These are phyloP conservation scores for Hippocampus comes DNA, from an alignment of 2,113 vertebrate species.

Conservation along the genomic window DNA sequence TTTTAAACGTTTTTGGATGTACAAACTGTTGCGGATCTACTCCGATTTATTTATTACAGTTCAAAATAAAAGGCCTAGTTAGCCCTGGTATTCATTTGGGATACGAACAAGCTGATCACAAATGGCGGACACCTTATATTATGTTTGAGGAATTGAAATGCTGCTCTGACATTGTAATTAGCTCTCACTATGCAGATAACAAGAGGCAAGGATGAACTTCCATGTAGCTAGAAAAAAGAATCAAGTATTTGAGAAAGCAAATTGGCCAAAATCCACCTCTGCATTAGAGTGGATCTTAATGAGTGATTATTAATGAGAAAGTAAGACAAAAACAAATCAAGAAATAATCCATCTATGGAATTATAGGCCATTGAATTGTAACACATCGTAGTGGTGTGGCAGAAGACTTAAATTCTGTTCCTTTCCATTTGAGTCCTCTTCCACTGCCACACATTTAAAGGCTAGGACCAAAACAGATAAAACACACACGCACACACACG, in stretches of 20 bases:
- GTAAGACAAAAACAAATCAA: not conserved
- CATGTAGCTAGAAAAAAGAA: not conserved
- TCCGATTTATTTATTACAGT: no score
- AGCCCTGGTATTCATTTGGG: no score
- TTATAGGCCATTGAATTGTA: not conserved
- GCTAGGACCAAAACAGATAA: constrained; percentile 17
- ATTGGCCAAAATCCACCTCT: not conserved
- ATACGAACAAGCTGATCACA: not conserved
- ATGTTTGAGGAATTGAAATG: not conserved
- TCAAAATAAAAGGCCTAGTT: no score
- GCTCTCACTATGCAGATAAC: not conserved
- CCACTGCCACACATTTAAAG: not conserved
- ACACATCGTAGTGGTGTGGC: not conserved
- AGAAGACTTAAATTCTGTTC: not conserved
- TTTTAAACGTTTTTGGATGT: no score
- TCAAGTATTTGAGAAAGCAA: not conserved
- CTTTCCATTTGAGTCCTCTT: not conserved
- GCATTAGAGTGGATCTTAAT: not conserved
- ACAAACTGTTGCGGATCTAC: no score
- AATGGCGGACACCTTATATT: not conserved
- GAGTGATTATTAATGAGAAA: not conserved
- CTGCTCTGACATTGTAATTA: not conserved
- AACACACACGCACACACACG: not conserved
- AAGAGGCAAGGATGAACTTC: not conserved
- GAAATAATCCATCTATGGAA: not conserved